Conservation (phyloP, 2,797 vertebrate genomes). For the Darevskia mixta region DNA sequence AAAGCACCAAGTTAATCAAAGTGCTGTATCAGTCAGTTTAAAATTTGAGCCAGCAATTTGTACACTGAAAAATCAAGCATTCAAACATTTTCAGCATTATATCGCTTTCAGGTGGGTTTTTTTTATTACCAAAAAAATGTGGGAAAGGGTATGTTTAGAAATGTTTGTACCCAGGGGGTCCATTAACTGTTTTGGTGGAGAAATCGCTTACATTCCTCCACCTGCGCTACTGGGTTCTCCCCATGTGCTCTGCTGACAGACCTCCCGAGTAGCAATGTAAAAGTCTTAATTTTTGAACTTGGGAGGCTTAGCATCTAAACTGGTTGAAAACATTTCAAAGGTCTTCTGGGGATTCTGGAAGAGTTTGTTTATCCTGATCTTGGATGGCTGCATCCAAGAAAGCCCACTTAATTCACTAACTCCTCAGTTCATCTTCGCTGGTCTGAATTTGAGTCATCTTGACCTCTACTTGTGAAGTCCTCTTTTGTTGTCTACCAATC, state of each 20-base stretch:
- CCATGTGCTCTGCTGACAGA: conserved; percentile 79
- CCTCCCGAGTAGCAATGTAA: conserved; percentile 83
- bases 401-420: conserved; percentile 84
- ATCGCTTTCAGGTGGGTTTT: conserved; percentile 47
- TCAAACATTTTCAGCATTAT: conserved; percentile 73
- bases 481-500: conserved; percentile 76
- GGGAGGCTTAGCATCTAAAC: conserved; percentile 77
- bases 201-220: conserved; percentile 75
- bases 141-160: conserved; percentile 72
- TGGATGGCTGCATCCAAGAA: conserved; percentile 79
- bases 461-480: conserved; percentile 85
- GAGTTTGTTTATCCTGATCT: conserved; percentile 79
- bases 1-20: neutral
- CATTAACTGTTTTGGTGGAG: conserved; percentile 69
- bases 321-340: conserved; percentile 80
- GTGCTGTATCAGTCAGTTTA: neutral
- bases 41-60: conserved; percentile 52
- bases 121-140: conserved; percentile 62
- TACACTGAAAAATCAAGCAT: conserved; percentile 69
- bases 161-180: conserved; percentile 75
- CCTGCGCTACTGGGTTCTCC: conserved; percentile 75
- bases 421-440: conserved; percentile 78
- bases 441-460: conserved; percentile 81
- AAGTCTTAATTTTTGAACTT: conserved; percentile 75
- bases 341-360: conserved; percentile 81